phyloP scores from a whole-genome alignment of 2,888 invertebrate genomes.

The Monopis laevigella region DNA sequence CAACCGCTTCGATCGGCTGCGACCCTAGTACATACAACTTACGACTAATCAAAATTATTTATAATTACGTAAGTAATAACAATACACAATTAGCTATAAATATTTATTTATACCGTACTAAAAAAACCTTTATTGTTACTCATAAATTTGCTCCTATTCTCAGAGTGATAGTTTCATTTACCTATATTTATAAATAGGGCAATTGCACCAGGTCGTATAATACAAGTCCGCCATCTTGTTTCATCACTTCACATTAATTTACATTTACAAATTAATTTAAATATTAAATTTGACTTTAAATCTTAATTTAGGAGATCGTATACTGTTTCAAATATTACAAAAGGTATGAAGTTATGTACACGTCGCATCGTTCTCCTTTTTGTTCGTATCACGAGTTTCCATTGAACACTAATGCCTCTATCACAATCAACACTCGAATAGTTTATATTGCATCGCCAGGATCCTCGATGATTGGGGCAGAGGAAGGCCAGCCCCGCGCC shows the following conservation, averaged over 20 bases:
- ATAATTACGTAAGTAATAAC: slow-evolving; percentile 67
- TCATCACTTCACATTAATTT: slow-evolving; percentile 42
- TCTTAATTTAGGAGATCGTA: slow-evolving; percentile 68
- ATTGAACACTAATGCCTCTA: slow-evolving; percentile 12
- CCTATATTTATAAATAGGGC: slow-evolving; percentile 28
- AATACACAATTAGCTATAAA: slow-evolving; percentile 69
- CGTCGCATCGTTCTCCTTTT: slow-evolving; percentile 57
- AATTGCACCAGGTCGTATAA: slow-evolving; percentile 43
- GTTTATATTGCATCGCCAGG: no score
- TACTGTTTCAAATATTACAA: slow-evolving; percentile 68
- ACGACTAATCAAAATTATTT: slow-evolving; percentile 65
- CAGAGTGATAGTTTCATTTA: slow-evolving; percentile 39
- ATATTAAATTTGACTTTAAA: slow-evolving; percentile 65
- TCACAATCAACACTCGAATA: slow-evolving; percentile 7
- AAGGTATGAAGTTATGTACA: slow-evolving; percentile 54
- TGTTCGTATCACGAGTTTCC: slow-evolving; percentile 36
- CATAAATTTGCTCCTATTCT: slow-evolving; percentile 47
- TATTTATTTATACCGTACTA: slow-evolving; percentile 61
- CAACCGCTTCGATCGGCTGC: slow-evolving; percentile 20
- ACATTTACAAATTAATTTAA: slow-evolving; percentile 50
- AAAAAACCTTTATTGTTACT: slow-evolving; percentile 60
- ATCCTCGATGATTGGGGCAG: no score
- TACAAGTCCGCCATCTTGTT: slow-evolving; percentile 14
- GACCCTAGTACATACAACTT: slow-evolving; percentile 54
- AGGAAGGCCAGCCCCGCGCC: no score